Percentiles rank a stretch among this genome's conserved stretches.
Evolutionary conservation across 2,113 vertebrate genomes (phyloP).

Genomic region (Copsychus sechellarum): DNA sequence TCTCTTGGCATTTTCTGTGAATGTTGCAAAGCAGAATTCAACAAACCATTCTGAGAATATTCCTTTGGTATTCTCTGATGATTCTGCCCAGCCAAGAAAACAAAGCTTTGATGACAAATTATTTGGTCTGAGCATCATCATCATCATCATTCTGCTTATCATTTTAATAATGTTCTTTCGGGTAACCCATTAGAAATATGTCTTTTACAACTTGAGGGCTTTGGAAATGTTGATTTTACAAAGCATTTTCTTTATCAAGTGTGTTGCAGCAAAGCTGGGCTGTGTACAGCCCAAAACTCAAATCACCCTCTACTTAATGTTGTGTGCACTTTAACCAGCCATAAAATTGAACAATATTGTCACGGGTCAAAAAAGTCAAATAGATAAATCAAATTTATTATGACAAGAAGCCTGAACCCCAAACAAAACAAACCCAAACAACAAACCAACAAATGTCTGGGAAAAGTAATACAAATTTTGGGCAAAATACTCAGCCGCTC

Average conservation of each 20-base stretch:
- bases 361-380: neutral
- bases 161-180: neutral
- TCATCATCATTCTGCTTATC: neutral
- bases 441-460: neutral
- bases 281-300: neutral
- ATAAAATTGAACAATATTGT: neutral
- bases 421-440: neutral
- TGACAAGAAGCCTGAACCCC: neutral
- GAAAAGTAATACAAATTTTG: neutral
- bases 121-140: neutral
- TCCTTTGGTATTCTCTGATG: neutral
- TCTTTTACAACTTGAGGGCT: neutral
- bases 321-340: neutral
- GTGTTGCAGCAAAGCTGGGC: neutral
- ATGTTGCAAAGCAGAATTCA: neutral
- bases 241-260: neutral
- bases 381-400: neutral
- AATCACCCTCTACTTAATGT: neutral
- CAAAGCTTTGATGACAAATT: neutral
- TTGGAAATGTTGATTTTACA: neutral
- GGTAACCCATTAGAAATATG: neutral
- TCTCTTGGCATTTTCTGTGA: neutral
- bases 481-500: fast-evolving
- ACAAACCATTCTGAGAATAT: neutral
- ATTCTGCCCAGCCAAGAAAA: neutral